A percentile compares a stretch with the other conserved stretches of the same genome.
phyloP scores from a whole-genome alignment of 2,113 vertebrate species.

The Merops nubicus region DNA sequence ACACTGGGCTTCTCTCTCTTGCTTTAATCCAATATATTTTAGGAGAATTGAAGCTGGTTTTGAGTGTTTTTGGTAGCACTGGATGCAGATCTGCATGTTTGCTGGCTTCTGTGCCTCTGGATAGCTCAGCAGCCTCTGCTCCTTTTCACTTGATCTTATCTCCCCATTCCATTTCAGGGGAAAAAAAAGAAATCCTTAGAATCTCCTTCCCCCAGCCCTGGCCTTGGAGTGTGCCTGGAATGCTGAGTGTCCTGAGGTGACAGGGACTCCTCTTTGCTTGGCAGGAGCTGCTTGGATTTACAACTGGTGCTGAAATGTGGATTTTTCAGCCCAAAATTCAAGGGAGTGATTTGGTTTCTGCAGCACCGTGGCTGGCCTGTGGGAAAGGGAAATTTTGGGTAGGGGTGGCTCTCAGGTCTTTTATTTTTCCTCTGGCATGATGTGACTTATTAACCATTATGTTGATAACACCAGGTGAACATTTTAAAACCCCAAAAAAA shows the following conservation, averaged over 20 bases:
- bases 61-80: not conserved
- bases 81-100: not conserved
- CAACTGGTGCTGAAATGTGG: not conserved
- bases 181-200: not conserved
- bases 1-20: not conserved
- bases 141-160: conserved; percentile 19
- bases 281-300: not conserved
- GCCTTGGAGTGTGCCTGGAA: not conserved
- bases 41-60: not conserved
- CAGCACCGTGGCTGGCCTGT: not conserved
- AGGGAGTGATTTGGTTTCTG: not conserved
- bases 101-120: not conserved
- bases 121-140: not conserved
- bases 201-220: not conserved
- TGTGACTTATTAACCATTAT: rapidly evolving
- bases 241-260: not conserved
- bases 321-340: not conserved
- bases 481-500: not conserved
- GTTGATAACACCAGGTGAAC: not conserved
- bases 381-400: not conserved
- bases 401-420: not conserved
- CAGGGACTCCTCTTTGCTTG: not conserved
- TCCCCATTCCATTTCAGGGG: conserved; percentile 7
- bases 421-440: not conserved
- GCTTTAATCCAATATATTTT: not conserved